Evolutionary conservation across 2,797 vertebrate species (phyloP).

Genomic region (Megalops cyprinoides): DNA sequence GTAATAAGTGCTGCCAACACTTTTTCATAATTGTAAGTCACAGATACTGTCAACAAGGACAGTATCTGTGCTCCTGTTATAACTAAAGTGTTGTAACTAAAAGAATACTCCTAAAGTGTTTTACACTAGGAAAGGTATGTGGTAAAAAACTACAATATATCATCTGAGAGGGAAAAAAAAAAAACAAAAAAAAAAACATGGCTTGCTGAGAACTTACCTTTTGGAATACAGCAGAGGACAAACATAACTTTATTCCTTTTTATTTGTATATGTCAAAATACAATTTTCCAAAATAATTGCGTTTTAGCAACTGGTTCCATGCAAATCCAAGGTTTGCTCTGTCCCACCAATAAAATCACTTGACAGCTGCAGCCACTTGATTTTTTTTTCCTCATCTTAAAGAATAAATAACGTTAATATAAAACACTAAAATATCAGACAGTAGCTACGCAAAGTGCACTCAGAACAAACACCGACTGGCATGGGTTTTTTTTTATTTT

Average conservation of each 20-base stretch:
- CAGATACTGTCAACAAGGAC: no score
- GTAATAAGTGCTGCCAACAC: no score
- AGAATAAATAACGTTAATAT: constrained; percentile 90
- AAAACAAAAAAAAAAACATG: no score
- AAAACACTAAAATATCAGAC: constrained; percentile 87
- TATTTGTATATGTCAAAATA: constrained; percentile 89
- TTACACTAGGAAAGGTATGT: no score
- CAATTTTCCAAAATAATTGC: constrained; percentile 82
- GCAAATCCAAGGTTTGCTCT: constrained; percentile 84
- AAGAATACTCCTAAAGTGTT: no score
- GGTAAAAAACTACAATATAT: background rate
- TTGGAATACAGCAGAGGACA: constrained; percentile 19
- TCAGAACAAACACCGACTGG: constrained; percentile 57
- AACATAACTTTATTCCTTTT: constrained; percentile 83
- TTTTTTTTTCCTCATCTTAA: constrained; percentile 69
- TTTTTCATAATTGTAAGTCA: no score
- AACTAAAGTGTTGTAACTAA: no score
- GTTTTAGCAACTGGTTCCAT: constrained; percentile 84
- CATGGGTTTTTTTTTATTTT: background rate
- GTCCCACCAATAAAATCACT: constrained; percentile 84
- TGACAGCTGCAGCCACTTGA: constrained; percentile 78
- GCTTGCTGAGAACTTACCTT: no score
- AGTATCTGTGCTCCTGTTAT: no score
- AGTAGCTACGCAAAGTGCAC: constrained; percentile 78
- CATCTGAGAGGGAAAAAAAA: background rate